These are phyloP conservation scores for Aphis craccivora DNA, from an alignment of 1,140 invertebrate species.

Conservation along the genomic window DNA sequence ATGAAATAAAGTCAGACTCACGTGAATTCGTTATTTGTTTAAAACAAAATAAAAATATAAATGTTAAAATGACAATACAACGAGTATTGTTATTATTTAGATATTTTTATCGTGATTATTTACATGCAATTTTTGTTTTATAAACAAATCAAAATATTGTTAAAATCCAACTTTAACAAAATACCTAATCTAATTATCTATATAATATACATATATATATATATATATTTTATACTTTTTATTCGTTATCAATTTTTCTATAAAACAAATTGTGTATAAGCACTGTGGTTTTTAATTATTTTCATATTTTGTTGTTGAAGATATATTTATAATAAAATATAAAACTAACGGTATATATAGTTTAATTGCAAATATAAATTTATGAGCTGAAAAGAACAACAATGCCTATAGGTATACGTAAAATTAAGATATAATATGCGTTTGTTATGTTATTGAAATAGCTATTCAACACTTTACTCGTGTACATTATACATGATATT, in stretches of 20 bases:
- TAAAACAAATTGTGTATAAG: not conserved
- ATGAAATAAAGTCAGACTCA: not conserved
- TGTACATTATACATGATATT: not conserved
- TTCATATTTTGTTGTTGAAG: not conserved
- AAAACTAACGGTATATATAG: not conserved
- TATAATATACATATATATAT: no score
- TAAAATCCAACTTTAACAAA: not conserved
- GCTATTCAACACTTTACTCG: not conserved
- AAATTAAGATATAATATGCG: no score
- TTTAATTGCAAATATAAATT: not conserved
- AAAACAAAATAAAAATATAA: not conserved
- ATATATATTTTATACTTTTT: no score
- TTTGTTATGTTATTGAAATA: no score
- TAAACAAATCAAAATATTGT: not conserved
- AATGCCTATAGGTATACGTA: no score
- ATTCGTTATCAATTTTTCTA: no score
- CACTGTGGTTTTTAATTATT: not conserved
- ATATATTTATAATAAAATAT: not conserved
- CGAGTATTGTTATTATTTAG: not conserved
- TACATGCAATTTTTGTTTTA: not conserved
- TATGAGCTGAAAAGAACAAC: no score
- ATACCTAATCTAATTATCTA: not conserved
- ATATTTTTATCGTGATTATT: not conserved
- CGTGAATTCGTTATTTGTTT: not conserved
- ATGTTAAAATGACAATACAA: not conserved